A percentile compares a stretch with the other conserved stretches of the same genome.
phyloP scores from a whole-genome alignment of 2,797 vertebrate species.

The Tenualosa thibaudeaui region DNA sequence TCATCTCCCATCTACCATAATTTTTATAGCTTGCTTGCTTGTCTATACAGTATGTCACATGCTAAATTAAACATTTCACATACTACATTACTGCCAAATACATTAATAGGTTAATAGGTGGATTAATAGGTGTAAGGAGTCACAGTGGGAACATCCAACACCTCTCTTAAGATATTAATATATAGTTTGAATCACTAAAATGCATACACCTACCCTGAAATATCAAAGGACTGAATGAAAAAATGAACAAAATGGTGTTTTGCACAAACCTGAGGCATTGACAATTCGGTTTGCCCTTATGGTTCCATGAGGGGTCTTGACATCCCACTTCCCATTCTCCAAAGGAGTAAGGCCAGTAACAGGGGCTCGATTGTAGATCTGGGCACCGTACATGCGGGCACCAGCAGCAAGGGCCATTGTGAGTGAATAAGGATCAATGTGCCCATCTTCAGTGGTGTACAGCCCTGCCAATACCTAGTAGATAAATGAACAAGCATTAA shows the following conservation, averaged over 20 bases:
- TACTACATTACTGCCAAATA: too few species aligned
- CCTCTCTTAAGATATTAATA: too few species aligned
- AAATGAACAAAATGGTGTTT: neutral
- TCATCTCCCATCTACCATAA: too few species aligned
- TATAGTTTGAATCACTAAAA: too few species aligned
- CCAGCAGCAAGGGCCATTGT: constrained; percentile 96
- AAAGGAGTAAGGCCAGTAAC: constrained; percentile 80
- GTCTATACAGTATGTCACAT: too few species aligned
- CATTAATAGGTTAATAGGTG: too few species aligned
- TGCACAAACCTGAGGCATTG: constrained; percentile 86
- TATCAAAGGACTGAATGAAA: too few species aligned
- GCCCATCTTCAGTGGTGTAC: constrained; percentile 93
- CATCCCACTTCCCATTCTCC: constrained; percentile 87
- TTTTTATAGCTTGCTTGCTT: too few species aligned
- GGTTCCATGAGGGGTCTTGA: constrained; percentile 87
- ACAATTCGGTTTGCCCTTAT: constrained; percentile 87
- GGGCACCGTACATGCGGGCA: constrained; percentile 91
- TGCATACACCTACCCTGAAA: too few species aligned
- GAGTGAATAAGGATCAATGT: constrained; percentile 97
- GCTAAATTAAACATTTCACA: too few species aligned
- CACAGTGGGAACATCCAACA: too few species aligned
- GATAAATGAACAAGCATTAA: neutral
- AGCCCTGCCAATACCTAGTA: constrained; percentile 89
- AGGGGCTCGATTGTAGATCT: constrained; percentile 84
- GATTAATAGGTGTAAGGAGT: too few species aligned